Evolutionary conservation across 2,113 vertebrate species (phyloP), one percentile per base, ranked within the genome.

Genomic region (Cinclus cinclus): DNA sequence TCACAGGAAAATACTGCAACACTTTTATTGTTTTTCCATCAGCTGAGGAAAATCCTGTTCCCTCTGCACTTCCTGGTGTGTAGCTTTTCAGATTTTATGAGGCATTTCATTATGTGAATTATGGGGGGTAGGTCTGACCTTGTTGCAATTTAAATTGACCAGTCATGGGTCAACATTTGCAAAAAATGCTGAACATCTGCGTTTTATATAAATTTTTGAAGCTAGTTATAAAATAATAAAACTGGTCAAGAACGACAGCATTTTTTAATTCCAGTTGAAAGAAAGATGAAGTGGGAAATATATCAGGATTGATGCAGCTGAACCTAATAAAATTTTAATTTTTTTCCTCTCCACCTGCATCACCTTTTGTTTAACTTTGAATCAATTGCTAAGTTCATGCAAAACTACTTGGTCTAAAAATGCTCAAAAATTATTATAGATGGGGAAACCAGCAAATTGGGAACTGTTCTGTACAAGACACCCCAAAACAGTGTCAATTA

Each of bases 261-360:
- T 53, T 91, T 95, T 93, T 90, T 39, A 91, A 95, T 91, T 89
- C 74, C 42, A 16, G 37, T 3, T 81, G 84, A 95, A 90, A 78
- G 94, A 91, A 79, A 92, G 92, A 94, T 74, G 47, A 82, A 94
- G 63, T 47, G 42, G 84, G 83, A 91, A 94, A 95, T 92, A 86
- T 18, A 95, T 91, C 88, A 87, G 60, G 69, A 92, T 68, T 93
- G 88, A 93, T 92, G 91, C 68, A 78, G 89, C 74, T 90, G 91
- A 92, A 87, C 47, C 33, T 83, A 78, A 93, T 96, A 73, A 86
- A 95, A 90, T 74, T 95, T 96, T 94, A 92, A 96, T 95, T 81
- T 95, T 83, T 78, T 93, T 37, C 35, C 67, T 94, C 52, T 82
- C 47, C 35, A 35, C 47, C 23, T 33, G 76, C 85, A 68, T 63